Evolutionary conservation across 1,140 invertebrate genomes (phyloP).

Genomic region (Drosophila mojavensis): DNA sequence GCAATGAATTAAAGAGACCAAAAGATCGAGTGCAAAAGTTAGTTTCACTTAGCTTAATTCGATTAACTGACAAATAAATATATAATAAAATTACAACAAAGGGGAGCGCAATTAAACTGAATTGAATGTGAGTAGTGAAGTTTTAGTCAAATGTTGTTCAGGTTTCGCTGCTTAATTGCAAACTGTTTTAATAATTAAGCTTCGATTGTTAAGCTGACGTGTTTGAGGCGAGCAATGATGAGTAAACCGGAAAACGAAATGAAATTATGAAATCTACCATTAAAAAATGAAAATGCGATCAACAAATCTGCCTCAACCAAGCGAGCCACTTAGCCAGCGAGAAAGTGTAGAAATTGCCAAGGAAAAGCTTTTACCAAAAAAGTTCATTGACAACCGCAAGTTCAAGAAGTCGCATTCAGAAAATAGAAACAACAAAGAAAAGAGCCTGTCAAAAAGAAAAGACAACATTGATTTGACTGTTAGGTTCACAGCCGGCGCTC

Average conservation of each 20-base stretch:
- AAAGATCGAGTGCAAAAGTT: conserved; percentile 1
- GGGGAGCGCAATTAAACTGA: conserved; percentile 14
- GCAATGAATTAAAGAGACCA: conserved; percentile 29
- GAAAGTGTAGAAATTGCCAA: conserved; percentile 34
- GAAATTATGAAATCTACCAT: conserved; percentile 32
- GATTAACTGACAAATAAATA: conserved; percentile 24
- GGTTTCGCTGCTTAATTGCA: conserved; percentile 29
- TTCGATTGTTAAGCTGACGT: conserved; percentile 41
- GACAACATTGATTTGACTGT: conserved; percentile 11
- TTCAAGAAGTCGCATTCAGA: conserved; percentile 11
- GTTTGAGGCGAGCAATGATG: conserved; percentile 22
- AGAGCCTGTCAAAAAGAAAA: conserved; percentile 11
- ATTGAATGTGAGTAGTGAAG: conserved; percentile 9
- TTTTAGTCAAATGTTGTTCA: conserved; percentile 40
- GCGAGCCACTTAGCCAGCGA: background rate
- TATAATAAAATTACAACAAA: conserved; percentile 13
- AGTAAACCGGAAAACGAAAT: conserved; percentile 36
- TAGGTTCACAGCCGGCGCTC: conserved; percentile 6
- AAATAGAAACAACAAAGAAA: conserved; percentile 32
- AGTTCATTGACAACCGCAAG: conserved; percentile 34
- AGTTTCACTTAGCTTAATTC: conserved; percentile 22
- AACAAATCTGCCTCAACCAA: conserved; percentile 1
- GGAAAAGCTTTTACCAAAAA: conserved; percentile 32
- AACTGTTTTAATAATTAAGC: conserved; percentile 26
- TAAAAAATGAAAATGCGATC: conserved; percentile 26